Conservation (phyloP, 2,888 invertebrate species). For the Hesperia comma region DNA sequence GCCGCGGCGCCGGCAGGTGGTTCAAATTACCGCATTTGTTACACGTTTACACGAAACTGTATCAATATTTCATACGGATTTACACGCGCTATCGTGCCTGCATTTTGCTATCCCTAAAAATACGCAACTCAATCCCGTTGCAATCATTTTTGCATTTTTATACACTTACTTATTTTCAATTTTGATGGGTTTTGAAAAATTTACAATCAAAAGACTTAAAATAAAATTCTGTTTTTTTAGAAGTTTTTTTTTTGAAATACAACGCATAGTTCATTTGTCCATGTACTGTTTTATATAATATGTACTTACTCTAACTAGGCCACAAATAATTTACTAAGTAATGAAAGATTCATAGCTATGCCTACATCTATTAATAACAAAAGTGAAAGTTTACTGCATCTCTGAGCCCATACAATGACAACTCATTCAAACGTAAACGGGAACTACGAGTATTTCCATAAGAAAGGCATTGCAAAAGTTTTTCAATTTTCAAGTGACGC, state of each 20-base stretch:
- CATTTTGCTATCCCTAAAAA: constrained; percentile 75
- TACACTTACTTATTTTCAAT: too few species aligned
- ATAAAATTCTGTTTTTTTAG: too few species aligned
- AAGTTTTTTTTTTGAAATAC: too few species aligned
- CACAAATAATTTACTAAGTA: too few species aligned
- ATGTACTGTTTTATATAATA: too few species aligned
- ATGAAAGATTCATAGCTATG: too few species aligned
- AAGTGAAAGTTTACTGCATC: constrained; percentile 47
- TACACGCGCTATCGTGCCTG: constrained; percentile 79
- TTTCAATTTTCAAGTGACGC: constrained; percentile 84
- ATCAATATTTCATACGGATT: constrained; percentile 84
- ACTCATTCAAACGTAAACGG: constrained; percentile 80
- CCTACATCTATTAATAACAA: neutral
- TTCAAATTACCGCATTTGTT: constrained; percentile 84
- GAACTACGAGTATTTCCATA: constrained; percentile 75
- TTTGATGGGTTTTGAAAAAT: too few species aligned
- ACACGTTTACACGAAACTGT: constrained; percentile 84
- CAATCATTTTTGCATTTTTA: neutral
- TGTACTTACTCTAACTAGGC: neutral
- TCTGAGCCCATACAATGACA: constrained; percentile 79
- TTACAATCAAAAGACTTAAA: too few species aligned
- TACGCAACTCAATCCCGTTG: constrained; percentile 39
- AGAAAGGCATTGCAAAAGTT: constrained; percentile 82
- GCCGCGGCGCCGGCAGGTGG: constrained; percentile 74
- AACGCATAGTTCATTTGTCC: too few species aligned